These are phyloP conservation scores for Odocoileus virginianus DNA, from an alignment of 2,113 vertebrate genomes.

Conservation along the genomic window DNA sequence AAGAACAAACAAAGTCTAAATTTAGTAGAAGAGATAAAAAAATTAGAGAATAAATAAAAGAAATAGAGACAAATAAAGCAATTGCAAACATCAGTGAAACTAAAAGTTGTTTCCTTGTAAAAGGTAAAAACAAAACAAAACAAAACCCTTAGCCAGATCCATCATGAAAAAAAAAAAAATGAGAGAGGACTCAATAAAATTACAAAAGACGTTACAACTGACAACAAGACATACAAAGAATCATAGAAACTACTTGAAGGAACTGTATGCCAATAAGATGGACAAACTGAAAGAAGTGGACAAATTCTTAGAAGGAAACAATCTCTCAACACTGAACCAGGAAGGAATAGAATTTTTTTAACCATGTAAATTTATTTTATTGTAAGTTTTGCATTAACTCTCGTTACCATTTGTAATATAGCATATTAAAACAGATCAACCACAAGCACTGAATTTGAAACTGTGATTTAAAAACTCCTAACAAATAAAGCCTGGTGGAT, in stretches of 20 bases:
- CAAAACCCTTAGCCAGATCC: too few relatives aligned
- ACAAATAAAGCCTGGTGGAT: too few relatives aligned
- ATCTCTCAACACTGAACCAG: too few relatives aligned
- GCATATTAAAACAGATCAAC: too few relatives aligned
- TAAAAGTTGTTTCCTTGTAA: too few relatives aligned
- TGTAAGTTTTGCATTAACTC: background rate
- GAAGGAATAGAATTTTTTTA: background rate
- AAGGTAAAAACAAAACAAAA: background rate
- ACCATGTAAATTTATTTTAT: background rate
- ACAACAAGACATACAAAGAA: background rate
- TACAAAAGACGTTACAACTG: background rate
- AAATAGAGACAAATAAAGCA: background rate
- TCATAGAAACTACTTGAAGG: background rate
- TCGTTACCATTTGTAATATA: background rate
- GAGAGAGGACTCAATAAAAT: background rate
- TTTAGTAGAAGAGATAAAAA: background rate
- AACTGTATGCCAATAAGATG: background rate
- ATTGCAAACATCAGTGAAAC: background rate
- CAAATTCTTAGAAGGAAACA: too few relatives aligned
- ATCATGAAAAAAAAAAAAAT: too few relatives aligned
- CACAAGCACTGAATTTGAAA: too few relatives aligned
- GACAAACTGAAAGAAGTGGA: background rate
- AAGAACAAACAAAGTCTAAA: background rate
- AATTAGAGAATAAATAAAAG: background rate
- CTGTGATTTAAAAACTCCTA: too few relatives aligned